Base-by-base conservation (phyloP, 2,888 invertebrate genomes). In the Augochlorella aurata region DNA sequence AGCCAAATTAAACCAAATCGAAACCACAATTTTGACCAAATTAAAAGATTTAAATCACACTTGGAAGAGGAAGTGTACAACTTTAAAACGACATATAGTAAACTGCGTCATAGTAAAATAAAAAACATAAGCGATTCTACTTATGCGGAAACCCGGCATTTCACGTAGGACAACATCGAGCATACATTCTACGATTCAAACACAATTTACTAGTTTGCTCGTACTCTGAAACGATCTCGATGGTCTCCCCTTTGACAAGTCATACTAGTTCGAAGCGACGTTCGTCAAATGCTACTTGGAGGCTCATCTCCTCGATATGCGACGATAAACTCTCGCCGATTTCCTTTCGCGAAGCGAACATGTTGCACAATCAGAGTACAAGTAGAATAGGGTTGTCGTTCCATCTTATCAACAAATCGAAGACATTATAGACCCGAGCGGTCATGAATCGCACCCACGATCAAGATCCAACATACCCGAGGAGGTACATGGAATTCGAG, bases 401-500 rank as follows among this genome's bases (percentile, higher is more conserved):
- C 54, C 47, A 18, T 54, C 47, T 74, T 54, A 77, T 77, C 67
- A 63, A 74, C 52, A 69, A 68, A 79, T 79, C 79, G 49, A 49
- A 49, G 49, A 14, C 79, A 45, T 70, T 58, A 29, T 24, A 44
- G 52, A 29, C 45, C 63, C 29, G 18, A 21, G 58, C 16, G 12
- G 54, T 45, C 44, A 2, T 2, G 76, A 52, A 66, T 63, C 63
- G 65, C n/a, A 2, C 52, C 10, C n/a, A 1, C 54, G 54, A 54
- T 54, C 54, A 54, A 54, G 54, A 54, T 54, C 12, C 12, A 54
- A 21, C 52, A 18, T 21, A 18, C 4, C 4, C 54, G 54, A 21
- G 5, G 54, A 21, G 12, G 54, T 54, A 54, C 54, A 21, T 21
- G 54, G 54, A 54, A 54, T 54, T 21, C 54, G 50, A 44, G 61